Conservation (phyloP, 1,140 invertebrate species). For the Melitaea cinxia region DNA sequence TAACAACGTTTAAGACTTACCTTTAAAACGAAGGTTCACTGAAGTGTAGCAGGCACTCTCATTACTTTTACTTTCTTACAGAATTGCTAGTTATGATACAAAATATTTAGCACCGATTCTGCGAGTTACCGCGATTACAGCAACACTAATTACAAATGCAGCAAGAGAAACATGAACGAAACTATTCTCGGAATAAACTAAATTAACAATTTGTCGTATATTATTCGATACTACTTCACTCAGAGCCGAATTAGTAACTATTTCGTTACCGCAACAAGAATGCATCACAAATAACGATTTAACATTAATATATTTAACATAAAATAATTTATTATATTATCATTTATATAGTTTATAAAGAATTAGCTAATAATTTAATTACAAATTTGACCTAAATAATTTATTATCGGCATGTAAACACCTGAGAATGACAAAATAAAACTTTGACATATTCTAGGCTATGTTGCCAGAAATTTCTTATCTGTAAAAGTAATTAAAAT, state of each 20-base stretch:
- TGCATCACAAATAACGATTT: conserved; percentile 63
- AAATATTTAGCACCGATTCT: conserved; percentile 41
- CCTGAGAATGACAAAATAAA: conserved; percentile 59
- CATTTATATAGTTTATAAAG: conserved; percentile 15
- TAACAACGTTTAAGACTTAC: conserved; percentile 33
- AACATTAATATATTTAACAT: conserved; percentile 32
- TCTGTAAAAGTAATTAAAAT: not conserved
- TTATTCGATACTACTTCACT: conserved; percentile 65
- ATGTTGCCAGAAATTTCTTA: conserved; percentile 13
- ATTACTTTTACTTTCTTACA: conserved; percentile 73
- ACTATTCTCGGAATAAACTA: conserved; percentile 52
- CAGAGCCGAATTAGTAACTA: conserved; percentile 63
- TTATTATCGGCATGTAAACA: conserved; percentile 64
- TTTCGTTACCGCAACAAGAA: conserved; percentile 75
- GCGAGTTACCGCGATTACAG: conserved; percentile 40
- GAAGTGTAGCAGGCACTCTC: conserved; percentile 40
- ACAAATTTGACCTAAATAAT: conserved; percentile 53
- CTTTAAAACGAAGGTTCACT: conserved; percentile 39
- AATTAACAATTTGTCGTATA: conserved; percentile 59
- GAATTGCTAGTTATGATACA: conserved; percentile 16
- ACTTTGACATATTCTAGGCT: conserved; percentile 25
- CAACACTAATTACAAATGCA: conserved; percentile 44
- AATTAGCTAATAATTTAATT: conserved; percentile 39
- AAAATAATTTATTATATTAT: conserved; percentile 25
- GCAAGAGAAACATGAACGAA: conserved; percentile 46